A percentile compares a stretch with the other conserved stretches of the same genome.
phyloP scores from a whole-genome alignment of 2,797 vertebrate genomes.

The Neosilurus mollespiculum region DNA sequence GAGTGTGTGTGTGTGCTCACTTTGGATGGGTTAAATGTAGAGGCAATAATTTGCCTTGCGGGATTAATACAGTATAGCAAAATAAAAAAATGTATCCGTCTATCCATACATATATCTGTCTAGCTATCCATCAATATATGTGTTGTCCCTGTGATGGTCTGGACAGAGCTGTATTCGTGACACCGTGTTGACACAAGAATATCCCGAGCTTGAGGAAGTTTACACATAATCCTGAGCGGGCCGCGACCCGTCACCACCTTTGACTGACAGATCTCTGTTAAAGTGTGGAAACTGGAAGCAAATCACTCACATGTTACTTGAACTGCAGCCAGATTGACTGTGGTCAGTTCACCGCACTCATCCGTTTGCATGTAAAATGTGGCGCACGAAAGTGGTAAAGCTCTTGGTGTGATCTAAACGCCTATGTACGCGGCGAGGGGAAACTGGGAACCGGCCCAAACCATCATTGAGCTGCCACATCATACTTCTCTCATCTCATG shows the following conservation, averaged over 20 bases:
- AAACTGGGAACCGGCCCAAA: constrained; percentile 41
- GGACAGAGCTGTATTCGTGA: not conserved
- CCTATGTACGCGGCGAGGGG: not conserved
- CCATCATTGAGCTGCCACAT: constrained; percentile 34
- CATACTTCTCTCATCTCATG: constrained; percentile 20
- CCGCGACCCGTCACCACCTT: not conserved
- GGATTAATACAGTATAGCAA: no score
- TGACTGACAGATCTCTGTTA: constrained; percentile 27
- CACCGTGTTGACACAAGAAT: constrained; percentile 21
- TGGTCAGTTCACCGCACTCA: constrained; percentile 21
- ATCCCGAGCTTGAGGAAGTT: constrained; percentile 20
- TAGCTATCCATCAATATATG: no score
- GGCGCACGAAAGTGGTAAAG: constrained; percentile 30
- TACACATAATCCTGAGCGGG: constrained; percentile 18
- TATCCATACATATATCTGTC: no score
- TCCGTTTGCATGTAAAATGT: constrained; percentile 24
- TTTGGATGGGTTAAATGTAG: no score
- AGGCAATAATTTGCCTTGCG: no score
- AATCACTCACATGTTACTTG: not conserved
- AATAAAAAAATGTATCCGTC: no score
- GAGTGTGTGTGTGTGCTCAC: no score
- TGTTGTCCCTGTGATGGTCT: no score
- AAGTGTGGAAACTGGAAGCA: constrained; percentile 20
- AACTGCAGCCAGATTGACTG: constrained; percentile 35
- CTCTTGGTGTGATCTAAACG: not conserved